Evolutionary conservation across 2,888 invertebrate species (phyloP), one percentile per base, ranked within the genome.

Genomic region (Agonum fuliginosum): DNA sequence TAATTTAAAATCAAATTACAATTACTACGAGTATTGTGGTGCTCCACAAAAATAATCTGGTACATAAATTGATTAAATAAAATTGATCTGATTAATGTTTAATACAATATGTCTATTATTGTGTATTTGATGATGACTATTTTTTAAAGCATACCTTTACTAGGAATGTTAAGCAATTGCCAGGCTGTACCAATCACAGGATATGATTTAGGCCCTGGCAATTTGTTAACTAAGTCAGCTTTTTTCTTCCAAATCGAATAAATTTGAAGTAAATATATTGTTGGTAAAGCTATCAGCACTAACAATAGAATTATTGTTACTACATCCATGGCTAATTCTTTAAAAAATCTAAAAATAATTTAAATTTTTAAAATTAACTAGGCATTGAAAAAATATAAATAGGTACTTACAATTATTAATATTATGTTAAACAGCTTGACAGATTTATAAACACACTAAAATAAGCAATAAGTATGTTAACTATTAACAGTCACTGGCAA

Each of bases 171-270:
- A 10, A 81, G 6, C 19, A 80, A 54, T 1, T 79, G 41, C 27
- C 78, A 78, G 5, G 80, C 74, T 17, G 81, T 81, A 51, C 82
- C 82, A 43, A 82, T 27, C 41, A 82, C 78, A 8, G 82, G 82
- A 70, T 78, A 79, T 17, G 78, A 74, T 62, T 65, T 76, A 5
- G 79, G 78, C 4, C 81, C 81, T 10, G 79, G 79, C 5, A 81
- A 37, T 70, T 79, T 41, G 30, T 80, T 74, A 1, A 80, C 43
- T 37, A 73, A 37, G 14, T 78, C 62, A 20, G 73, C 74, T 41
- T 69, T 70, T 58, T 71, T 62, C 30, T 78, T 78, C 12, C 74
- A 69, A 14, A 48, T 34, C 14, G n/a, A 22, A 20, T 41, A 37
- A 8, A 37, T 20, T 30, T 62, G 58, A 8, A 79, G 37, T 51